phyloP scores from a whole-genome alignment of 2,113 vertebrate species.

The Panthera leo region DNA sequence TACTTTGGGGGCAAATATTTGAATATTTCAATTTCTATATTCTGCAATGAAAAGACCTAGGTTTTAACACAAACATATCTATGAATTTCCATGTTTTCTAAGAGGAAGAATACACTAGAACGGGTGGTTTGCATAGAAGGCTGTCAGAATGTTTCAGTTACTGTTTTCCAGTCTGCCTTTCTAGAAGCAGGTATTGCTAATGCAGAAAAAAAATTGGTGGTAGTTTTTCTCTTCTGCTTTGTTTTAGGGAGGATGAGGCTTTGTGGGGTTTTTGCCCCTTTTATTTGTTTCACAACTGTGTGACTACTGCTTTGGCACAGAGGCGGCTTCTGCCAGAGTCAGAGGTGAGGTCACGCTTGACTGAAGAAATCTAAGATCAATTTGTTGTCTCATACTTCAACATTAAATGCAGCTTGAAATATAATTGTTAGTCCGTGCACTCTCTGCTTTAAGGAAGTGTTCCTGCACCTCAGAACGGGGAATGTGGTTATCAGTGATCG shows the following conservation, averaged over 20 bases:
- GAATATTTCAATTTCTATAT: not conserved
- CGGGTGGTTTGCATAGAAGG: not conserved
- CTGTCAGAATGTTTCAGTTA: not conserved
- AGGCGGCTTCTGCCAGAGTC: conserved; percentile 54
- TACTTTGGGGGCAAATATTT: conserved; percentile 31
- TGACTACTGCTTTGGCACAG: not conserved
- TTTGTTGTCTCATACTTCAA: conserved; percentile 72
- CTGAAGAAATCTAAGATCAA: conserved; percentile 77
- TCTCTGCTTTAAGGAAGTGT: conserved; percentile 60
- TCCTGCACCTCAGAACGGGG: not conserved
- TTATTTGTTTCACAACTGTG: conserved; percentile 28
- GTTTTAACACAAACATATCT: not conserved
- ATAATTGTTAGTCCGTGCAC: conserved; percentile 35
- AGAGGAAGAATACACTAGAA: not conserved
- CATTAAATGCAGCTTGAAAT: conserved; percentile 56
- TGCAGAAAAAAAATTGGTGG: not conserved
- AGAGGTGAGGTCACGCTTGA: conserved; percentile 76
- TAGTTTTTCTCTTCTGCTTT: conserved; percentile 49
- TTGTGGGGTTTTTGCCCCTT: not conserved
- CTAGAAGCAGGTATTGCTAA: conserved; percentile 15
- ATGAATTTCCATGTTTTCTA: not conserved
- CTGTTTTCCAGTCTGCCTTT: conserved; percentile 1
- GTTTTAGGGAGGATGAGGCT: not conserved
- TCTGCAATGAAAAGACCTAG: not conserved
- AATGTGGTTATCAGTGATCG: conserved; percentile 68